Percentiles rank a stretch among this genome's conserved stretches.
Evolutionary conservation across 1,140 invertebrate genomes (phyloP).

Genomic region (Polypedilum vanderplanki): DNA sequence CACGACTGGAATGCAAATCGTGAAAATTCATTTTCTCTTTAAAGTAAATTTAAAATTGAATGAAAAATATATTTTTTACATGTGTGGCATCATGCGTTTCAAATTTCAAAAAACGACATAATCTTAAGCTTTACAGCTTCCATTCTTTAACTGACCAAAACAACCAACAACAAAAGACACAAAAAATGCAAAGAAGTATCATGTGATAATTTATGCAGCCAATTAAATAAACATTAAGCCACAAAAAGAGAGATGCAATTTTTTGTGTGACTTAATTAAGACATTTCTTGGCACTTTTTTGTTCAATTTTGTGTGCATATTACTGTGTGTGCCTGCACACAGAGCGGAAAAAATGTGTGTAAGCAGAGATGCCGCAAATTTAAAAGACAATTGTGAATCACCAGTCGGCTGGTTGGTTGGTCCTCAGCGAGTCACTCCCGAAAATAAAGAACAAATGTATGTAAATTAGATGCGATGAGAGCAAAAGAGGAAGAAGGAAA

Average conservation of each 20-base stretch:
- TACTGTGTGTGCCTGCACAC: neutral
- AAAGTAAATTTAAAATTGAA: neutral
- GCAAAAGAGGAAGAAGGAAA: neutral
- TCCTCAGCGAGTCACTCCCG: neutral
- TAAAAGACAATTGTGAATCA: conserved; percentile 23
- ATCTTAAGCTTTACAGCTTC: neutral
- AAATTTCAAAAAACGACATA: neutral
- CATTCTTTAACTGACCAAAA: neutral
- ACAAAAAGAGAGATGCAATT: conserved; percentile 23
- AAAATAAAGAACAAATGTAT: neutral
- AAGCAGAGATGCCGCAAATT: neutral
- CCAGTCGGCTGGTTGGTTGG: neutral
- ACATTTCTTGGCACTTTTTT: conserved; percentile 25
- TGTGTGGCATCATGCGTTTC: neutral
- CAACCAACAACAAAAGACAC: neutral
- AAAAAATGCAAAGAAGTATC: neutral
- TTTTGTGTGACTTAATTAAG: conserved; percentile 27
- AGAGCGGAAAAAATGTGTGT: neutral
- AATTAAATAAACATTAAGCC: conserved; percentile 28
- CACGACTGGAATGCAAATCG: neutral
- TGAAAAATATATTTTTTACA: conserved; percentile 4
- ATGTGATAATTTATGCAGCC: conserved; percentile 25
- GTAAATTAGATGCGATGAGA: conserved; percentile 23
- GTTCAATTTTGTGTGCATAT: too few relatives aligned
- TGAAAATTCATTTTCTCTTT: neutral